Conservation (phyloP, 2,797 vertebrate species). For the Hypotaenidia philippensis region DNA sequence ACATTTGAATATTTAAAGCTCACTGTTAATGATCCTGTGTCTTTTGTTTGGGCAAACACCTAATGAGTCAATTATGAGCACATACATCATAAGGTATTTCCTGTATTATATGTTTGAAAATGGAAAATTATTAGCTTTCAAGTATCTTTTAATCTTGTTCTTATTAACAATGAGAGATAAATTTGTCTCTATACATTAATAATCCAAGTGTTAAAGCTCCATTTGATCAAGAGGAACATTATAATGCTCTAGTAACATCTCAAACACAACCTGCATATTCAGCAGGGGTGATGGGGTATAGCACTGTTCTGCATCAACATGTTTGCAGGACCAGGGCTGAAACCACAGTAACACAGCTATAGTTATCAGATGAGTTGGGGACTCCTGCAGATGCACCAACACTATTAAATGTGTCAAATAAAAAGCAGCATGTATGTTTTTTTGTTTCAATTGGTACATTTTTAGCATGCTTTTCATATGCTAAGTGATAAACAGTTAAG, state of each 20-base stretch:
- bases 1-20: neutral
- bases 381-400: slow-evolving; percentile 32
- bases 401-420: neutral
- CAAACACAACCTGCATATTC: neutral
- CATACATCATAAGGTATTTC: slow-evolving; percentile 36
- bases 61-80: slow-evolving; percentile 38
- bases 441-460: neutral
- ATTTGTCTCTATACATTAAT: slow-evolving; percentile 18
- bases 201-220: slow-evolving; percentile 51
- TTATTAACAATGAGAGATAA: neutral
- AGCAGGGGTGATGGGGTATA: neutral
- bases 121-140: slow-evolving; percentile 19
- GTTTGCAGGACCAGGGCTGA: neutral
- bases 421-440: neutral
- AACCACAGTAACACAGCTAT: slow-evolving; percentile 33
- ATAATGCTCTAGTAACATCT: slow-evolving; percentile 54
- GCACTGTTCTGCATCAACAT: neutral
- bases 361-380: slow-evolving; percentile 41
- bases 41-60: slow-evolving; percentile 49
- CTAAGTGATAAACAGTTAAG: neutral
- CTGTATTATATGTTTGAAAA: slow-evolving; percentile 5
- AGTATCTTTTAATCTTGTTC: slow-evolving; percentile 9
- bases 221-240: slow-evolving; percentile 70
- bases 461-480: neutral
- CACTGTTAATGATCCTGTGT: neutral